These are phyloP conservation scores for Ctenopoma multispine DNA, from an alignment of 2,797 vertebrate genomes.

Conservation along the genomic window DNA sequence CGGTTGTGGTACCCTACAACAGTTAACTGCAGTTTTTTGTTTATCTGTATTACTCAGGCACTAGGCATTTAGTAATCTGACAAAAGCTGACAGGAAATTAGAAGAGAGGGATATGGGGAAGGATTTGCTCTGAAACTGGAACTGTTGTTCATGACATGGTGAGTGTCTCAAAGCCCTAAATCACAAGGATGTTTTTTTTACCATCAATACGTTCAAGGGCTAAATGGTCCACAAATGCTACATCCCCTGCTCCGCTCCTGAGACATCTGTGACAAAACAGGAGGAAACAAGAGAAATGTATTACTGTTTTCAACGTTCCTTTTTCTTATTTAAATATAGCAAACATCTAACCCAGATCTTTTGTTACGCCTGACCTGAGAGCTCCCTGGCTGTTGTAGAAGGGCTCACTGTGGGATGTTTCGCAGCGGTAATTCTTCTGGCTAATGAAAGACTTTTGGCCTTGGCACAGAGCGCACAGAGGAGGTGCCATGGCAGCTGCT, in stretches of 20 bases:
- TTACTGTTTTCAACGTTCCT: neutral
- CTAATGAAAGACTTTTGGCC: conserved; percentile 89
- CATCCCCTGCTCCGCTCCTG: conserved; percentile 86
- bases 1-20: too few species aligned
- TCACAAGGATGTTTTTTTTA: conserved; percentile 53
- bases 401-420: conserved; percentile 89
- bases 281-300: conserved; percentile 47
- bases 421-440: conserved; percentile 90
- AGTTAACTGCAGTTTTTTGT: too few species aligned
- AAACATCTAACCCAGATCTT: neutral
- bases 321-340: neutral
- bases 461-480: conserved; percentile 87
- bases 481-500: conserved; percentile 80
- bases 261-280: conserved; percentile 85
- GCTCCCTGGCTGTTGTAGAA: conserved; percentile 92
- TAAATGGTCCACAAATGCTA: conserved; percentile 92
- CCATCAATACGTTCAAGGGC: conserved; percentile 84
- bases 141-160: neutral
- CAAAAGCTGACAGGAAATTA: neutral
- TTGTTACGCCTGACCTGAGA: conserved; percentile 83
- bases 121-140: neutral
- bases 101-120: neutral
- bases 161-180: neutral
- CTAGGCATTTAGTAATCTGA: too few species aligned
- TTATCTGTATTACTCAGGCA: too few species aligned